Percentiles rank a stretch among this genome's conserved stretches.
These are phyloP conservation scores for Cyprinodon variegatus DNA, from an alignment of 2,113 vertebrate species.

Conservation along the genomic window DNA sequence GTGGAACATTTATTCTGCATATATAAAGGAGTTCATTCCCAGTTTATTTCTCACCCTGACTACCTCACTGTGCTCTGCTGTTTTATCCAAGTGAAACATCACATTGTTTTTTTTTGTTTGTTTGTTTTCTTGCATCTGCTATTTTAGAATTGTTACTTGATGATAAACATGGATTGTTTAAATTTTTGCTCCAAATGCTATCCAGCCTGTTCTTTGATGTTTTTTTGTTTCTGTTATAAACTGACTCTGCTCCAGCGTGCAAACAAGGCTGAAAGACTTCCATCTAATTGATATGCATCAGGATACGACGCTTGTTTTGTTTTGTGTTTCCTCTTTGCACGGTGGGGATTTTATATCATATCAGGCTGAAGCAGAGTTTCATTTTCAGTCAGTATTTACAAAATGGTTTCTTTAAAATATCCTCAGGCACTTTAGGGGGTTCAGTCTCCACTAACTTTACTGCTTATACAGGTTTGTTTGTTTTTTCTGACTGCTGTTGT, in stretches of 20 bases:
- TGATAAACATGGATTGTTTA: not conserved
- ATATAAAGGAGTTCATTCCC: not conserved
- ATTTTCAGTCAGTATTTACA: not conserved
- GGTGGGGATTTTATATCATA: not conserved
- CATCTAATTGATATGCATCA: not conserved
- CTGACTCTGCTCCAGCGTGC: slow-evolving; percentile 17
- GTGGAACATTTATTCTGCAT: not conserved
- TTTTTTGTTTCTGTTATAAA: not conserved
- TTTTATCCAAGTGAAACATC: not conserved
- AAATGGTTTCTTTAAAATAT: not conserved
- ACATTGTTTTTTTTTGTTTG: not conserved
- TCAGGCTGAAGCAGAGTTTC: not conserved
- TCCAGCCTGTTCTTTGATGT: slow-evolving; percentile 21
- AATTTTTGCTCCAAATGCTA: slow-evolving; percentile 31
- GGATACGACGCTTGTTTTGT: not conserved
- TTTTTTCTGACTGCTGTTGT: slow-evolving; percentile 1
- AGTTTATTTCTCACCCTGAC: slow-evolving; percentile 3
- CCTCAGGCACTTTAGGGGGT: not conserved
- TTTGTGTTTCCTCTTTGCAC: not conserved
- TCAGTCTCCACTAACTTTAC: not conserved
- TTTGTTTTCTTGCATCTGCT: not conserved
- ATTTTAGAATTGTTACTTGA: not conserved
- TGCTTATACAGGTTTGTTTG: not conserved
- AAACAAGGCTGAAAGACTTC: not conserved
- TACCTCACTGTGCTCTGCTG: slow-evolving; percentile 34